phyloP scores from a whole-genome alignment of 2,113 vertebrate species.

The Channa maculata region DNA sequence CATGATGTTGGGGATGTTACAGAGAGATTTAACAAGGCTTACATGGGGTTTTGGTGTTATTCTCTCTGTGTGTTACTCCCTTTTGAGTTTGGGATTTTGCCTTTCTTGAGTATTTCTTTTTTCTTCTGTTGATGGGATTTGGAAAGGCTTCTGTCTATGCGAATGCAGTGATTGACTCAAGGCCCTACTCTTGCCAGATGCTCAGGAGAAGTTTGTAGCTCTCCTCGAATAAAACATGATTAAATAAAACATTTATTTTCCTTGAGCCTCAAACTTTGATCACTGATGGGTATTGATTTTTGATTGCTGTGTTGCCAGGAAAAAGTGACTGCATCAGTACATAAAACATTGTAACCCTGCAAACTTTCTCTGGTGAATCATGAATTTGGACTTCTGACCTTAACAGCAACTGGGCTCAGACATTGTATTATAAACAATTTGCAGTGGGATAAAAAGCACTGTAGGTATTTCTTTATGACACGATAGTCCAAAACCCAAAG shows the following conservation, averaged over 20 bases:
- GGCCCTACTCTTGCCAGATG: constrained; percentile 43
- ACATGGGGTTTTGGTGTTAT: constrained; percentile 61
- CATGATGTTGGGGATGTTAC: constrained; percentile 63
- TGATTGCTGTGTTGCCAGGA: constrained; percentile 31
- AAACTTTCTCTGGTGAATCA: constrained; percentile 9
- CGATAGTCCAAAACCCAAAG: neutral
- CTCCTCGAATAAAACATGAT: constrained; percentile 55
- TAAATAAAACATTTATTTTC: constrained; percentile 32
- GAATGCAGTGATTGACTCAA: constrained; percentile 66
- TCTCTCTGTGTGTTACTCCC: constrained; percentile 49
- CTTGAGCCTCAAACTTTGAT: constrained; percentile 30
- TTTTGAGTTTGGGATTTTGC: constrained; percentile 68
- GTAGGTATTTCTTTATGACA: too few species aligned
- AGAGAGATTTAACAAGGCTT: constrained; percentile 71
- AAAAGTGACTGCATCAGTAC: neutral
- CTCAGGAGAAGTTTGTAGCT: constrained; percentile 45
- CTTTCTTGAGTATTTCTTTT: constrained; percentile 52
- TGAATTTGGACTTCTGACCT: constrained; percentile 30
- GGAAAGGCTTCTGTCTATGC: constrained; percentile 53
- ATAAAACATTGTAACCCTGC: neutral
- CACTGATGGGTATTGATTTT: constrained; percentile 49
- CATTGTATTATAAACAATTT: constrained; percentile 30
- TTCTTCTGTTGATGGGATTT: constrained; percentile 68
- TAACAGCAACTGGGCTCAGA: constrained; percentile 20
- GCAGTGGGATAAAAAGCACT: neutral